Conservation (phyloP, 2,797 vertebrate species). For the Chaunax sp. region DNA sequence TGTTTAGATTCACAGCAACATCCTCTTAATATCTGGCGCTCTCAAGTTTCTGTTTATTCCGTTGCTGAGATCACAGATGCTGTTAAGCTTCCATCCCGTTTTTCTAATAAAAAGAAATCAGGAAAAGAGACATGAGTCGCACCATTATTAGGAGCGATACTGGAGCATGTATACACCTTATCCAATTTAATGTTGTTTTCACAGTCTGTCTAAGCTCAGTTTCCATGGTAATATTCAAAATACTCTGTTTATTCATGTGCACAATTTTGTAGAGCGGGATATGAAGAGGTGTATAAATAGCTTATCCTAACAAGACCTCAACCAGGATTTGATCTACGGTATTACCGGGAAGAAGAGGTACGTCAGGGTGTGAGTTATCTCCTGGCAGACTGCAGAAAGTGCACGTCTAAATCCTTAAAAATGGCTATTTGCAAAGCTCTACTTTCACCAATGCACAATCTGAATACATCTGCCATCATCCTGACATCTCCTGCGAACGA, state of each 20-base stretch:
- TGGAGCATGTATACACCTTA: slow-evolving; percentile 50
- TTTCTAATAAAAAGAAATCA: slow-evolving; percentile 33
- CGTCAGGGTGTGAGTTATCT: slow-evolving; percentile 49
- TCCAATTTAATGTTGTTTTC: slow-evolving; percentile 64
- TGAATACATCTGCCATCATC: slow-evolving; percentile 41
- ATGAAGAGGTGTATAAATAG: slow-evolving; percentile 69
- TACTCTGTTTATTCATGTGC: slow-evolving; percentile 61
- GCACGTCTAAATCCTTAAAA: slow-evolving; percentile 54
- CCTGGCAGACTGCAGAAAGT: slow-evolving; percentile 40
- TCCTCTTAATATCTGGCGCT: slow-evolving; percentile 46
- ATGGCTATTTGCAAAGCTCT: slow-evolving; percentile 44
- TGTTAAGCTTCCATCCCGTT: slow-evolving; percentile 42
- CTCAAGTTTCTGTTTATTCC: slow-evolving; percentile 58
- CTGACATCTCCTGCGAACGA: slow-evolving; percentile 23
- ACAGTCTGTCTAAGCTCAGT: slow-evolving; percentile 47
- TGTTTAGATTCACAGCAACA: slow-evolving; percentile 41
- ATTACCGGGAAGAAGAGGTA: slow-evolving; percentile 60
- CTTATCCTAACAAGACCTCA: slow-evolving; percentile 62
- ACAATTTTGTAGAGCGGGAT: slow-evolving; percentile 53
- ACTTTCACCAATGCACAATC: slow-evolving; percentile 27
- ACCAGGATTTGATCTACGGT: slow-evolving; percentile 62
- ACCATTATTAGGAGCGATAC: slow-evolving; percentile 46
- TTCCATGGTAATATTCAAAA: slow-evolving; percentile 67
- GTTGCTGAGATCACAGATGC: slow-evolving; percentile 43
- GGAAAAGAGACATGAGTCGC: slow-evolving; percentile 40